A percentile compares a stretch with the other conserved stretches of the same genome.
phyloP scores from a whole-genome alignment of 1,140 invertebrate species.

The Drosophila leontia region DNA sequence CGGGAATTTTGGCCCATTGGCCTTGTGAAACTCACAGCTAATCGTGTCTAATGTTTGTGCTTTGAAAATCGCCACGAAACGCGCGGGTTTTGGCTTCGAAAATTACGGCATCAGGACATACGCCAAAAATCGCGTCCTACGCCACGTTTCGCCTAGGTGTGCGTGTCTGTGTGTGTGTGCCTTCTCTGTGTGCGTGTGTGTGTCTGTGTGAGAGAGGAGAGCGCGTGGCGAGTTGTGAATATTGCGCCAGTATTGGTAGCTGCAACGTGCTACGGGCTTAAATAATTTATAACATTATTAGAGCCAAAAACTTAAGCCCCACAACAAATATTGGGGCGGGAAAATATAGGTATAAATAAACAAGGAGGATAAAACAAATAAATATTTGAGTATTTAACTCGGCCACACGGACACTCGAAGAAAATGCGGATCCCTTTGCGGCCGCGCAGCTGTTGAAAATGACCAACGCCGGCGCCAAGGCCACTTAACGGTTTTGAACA shows the following conservation, averaged over 20 bases:
- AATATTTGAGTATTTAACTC: slow-evolving; percentile 19
- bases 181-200: slow-evolving; percentile 6
- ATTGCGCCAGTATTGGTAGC: slow-evolving; percentile 39
- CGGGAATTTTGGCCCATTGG: slow-evolving; percentile 20
- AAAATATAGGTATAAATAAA: slow-evolving; percentile 5
- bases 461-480: slow-evolving; percentile 62
- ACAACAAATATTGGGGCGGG: slow-evolving; percentile 13
- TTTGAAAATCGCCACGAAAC: slow-evolving; percentile 3
- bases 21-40: slow-evolving; percentile 1
- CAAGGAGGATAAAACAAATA: slow-evolving; percentile 22
- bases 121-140: slow-evolving; percentile 76
- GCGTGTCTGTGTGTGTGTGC: slow-evolving; percentile 34
- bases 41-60: not conserved
- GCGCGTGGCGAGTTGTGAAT: slow-evolving; percentile 54
- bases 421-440: slow-evolving; percentile 62
- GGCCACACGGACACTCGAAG: not conserved
- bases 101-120: slow-evolving; percentile 81
- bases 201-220: slow-evolving; percentile 61
- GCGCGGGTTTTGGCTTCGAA: slow-evolving; percentile 46
- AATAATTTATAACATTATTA: slow-evolving; percentile 72
- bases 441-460: slow-evolving; percentile 56
- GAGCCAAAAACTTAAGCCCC: slow-evolving; percentile 35
- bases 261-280: slow-evolving; percentile 61
- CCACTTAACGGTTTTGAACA: slow-evolving; percentile 21
- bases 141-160: slow-evolving; percentile 66